Percentiles rank a stretch among this genome's conserved stretches.
phyloP scores from a whole-genome alignment of 2,888 invertebrate genomes.

The Drosophila affinis region DNA sequence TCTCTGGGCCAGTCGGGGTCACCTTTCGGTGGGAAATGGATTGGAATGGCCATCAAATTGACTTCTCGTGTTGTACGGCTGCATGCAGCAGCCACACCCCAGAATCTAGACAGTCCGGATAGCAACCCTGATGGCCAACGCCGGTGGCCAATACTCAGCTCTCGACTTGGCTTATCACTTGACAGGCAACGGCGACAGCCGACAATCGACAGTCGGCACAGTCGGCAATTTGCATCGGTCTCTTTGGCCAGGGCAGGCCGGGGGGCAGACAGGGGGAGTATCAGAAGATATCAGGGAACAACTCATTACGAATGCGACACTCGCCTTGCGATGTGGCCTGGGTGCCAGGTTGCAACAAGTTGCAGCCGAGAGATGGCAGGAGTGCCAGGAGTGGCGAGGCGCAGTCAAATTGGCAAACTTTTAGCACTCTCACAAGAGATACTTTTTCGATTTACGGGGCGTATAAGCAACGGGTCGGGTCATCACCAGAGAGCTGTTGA shows the following conservation, averaged over 20 bases:
- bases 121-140: constrained; percentile 45
- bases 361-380: constrained; percentile 4
- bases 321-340: constrained; percentile 21
- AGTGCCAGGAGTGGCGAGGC: no score
- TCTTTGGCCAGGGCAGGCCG: neutral
- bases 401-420: constrained; percentile 69
- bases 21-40: constrained; percentile 16
- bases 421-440: constrained; percentile 61
- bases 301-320: constrained; percentile 71
- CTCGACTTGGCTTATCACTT: constrained; percentile 61
- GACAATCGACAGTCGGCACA: constrained; percentile 24
- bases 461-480: constrained; percentile 42
- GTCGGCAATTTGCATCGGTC: constrained; percentile 46
- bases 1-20: constrained; percentile 40
- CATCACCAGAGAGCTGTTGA: constrained; percentile 27
- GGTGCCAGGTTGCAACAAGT: constrained; percentile 51
- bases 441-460: constrained; percentile 60
- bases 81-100: constrained; percentile 36
- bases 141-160: constrained; percentile 64
- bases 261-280: neutral
- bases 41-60: constrained; percentile 38
- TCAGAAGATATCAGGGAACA: constrained; percentile 11
- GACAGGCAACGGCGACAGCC: constrained; percentile 46
- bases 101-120: constrained; percentile 31
- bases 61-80: constrained; percentile 40